A percentile compares a stretch with the other conserved stretches of the same genome.
Conservation (phyloP, 1,140 invertebrate species). For the Riptortus pedestris region DNA sequence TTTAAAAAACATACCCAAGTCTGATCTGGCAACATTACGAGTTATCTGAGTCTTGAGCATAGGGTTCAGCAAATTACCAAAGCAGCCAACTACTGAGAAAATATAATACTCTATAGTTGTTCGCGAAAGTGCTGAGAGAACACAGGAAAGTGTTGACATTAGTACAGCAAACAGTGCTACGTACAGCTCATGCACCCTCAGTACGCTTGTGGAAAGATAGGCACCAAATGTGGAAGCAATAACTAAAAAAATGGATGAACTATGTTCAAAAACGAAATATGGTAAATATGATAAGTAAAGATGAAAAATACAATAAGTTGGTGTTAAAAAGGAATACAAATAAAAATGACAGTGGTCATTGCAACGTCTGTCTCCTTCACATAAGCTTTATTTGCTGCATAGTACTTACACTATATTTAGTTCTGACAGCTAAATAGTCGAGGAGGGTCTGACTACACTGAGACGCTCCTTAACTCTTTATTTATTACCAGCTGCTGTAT, state of each 20-base stretch:
- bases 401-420: too few species aligned
- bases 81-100: not conserved
- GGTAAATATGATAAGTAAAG: too few species aligned
- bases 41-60: not conserved
- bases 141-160: constrained; percentile 65
- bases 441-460: too few species aligned
- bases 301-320: too few species aligned
- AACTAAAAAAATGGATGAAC: constrained; percentile 8
- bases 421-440: too few species aligned
- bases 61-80: not conserved
- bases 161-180: constrained; percentile 37
- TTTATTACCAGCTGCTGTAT: too few species aligned
- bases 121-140: constrained; percentile 61
- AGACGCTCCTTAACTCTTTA: too few species aligned
- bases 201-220: not conserved
- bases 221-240: not conserved
- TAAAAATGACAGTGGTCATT: too few species aligned
- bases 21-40: not conserved
- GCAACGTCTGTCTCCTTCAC: too few species aligned
- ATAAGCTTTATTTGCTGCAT: too few species aligned
- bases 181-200: constrained; percentile 15
- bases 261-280: too few species aligned
- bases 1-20: not conserved
- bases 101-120: constrained; percentile 37
- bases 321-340: too few species aligned